These are phyloP conservation scores for Charina bottae DNA, from an alignment of 2,113 vertebrate genomes.

Conservation along the genomic window DNA sequence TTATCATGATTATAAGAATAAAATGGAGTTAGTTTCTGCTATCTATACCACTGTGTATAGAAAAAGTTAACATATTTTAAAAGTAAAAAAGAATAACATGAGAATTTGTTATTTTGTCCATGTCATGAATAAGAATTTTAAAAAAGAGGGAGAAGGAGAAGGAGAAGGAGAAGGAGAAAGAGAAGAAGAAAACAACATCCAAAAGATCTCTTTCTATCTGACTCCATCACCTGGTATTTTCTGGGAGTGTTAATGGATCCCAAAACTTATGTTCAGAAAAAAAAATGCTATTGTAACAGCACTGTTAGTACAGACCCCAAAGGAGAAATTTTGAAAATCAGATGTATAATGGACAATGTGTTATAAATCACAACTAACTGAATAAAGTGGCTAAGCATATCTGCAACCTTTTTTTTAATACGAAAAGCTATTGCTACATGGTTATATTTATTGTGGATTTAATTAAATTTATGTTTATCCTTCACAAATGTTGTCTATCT, in stretches of 20 bases:
- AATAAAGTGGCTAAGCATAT: not conserved
- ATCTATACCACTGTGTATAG: not conserved
- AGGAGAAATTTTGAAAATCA: not conserved
- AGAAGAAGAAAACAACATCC: not conserved
- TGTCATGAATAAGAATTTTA: not conserved
- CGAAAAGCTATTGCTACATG: conserved; percentile 39
- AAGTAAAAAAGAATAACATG: not conserved
- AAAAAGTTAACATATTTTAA: not conserved
- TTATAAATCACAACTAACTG: conserved; percentile 32
- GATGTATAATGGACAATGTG: not conserved
- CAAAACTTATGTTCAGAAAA: not conserved
- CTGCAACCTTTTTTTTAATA: conserved; percentile 21
- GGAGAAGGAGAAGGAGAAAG: not conserved
- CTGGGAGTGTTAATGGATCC: not conserved
- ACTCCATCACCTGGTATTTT: not conserved
- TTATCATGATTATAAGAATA: not conserved
- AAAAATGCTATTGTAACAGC: not conserved
- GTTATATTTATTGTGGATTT: conserved; percentile 54
- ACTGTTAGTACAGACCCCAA: not conserved
- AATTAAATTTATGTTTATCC: conserved; percentile 58
- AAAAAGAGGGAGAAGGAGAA: not conserved
- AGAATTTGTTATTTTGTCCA: not conserved
- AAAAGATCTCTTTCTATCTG: not conserved
- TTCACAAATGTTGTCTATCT: conserved; percentile 51
- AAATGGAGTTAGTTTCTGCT: not conserved